phyloP scores from a whole-genome alignment of 1,140 invertebrate genomes.

The Saccostrea echinata region DNA sequence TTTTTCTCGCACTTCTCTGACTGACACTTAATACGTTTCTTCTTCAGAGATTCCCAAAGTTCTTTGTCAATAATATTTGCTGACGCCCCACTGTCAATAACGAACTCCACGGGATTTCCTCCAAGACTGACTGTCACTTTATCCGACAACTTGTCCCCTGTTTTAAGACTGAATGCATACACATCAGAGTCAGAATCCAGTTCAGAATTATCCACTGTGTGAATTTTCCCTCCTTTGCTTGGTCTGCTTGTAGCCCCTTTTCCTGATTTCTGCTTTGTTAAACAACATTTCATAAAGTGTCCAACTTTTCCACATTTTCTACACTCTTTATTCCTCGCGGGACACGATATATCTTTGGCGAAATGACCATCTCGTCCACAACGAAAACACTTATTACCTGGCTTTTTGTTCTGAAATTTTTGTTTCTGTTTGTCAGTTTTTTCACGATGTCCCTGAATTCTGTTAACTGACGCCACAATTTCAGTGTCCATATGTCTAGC shows the following conservation, averaged over 20 bases:
- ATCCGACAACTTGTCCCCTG: not conserved
- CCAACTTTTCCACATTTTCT: conserved; percentile 43
- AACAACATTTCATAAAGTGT: conserved; percentile 44
- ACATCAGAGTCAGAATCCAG: not conserved
- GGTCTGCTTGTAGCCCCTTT: not conserved
- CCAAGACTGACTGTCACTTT: conserved; percentile 43
- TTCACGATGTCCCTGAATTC: not conserved
- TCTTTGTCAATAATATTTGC: conserved; percentile 49
- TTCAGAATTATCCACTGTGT: not conserved
- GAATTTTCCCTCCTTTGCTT: not conserved
- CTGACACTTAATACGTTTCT: too few relatives aligned
- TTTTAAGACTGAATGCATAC: conserved; percentile 24
- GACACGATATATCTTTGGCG: conserved; percentile 47
- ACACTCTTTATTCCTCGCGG: conserved; percentile 46
- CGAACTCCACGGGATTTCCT: conserved; percentile 20
- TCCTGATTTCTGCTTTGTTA: conserved; percentile 31
- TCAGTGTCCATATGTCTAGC: conserved; percentile 5
- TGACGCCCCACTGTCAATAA: conserved; percentile 58
- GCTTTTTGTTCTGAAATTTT: not conserved
- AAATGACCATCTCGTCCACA: conserved; percentile 51
- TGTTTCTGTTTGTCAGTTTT: not conserved
- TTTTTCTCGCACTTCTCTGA: too few relatives aligned
- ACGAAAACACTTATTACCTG: conserved; percentile 48
- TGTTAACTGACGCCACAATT: not conserved
- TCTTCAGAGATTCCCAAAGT: conserved; percentile 51